Evolutionary conservation across 2,113 vertebrate species (phyloP), one percentile per base, ranked within the genome.

Genomic region (Sander vitreus): DNA sequence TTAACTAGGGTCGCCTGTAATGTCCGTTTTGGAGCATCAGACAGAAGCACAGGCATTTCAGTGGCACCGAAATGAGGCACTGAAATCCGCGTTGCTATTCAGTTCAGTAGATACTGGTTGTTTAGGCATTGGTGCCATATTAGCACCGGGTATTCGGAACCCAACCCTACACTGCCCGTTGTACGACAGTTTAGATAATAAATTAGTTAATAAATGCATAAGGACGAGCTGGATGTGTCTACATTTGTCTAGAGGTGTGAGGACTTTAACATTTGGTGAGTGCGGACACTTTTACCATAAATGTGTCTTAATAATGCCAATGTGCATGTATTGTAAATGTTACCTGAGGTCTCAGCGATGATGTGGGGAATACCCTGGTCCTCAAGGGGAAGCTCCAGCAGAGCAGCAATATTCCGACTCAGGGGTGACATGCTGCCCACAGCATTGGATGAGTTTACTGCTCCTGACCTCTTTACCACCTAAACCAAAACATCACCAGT

Each of bases 341-440:
- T 95, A 99, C 98, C 98, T 93, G 98, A 98, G 36, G 97, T 99
- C 93, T 99, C 98, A 0, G 96, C 95, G 25, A 96, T 96, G 81
- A 99, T 98, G 81, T 94, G 95, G 19, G 97, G 96, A 81, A 97
- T 95, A 51, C 96, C 96, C 70, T 93, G 94, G 45, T 99, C 97
- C 89, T 97, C 97, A 5, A 95, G 86, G 1, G 95, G 88, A 3
- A 98, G 90, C 71, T 98, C 97, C 92, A 99, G 95, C 88, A 99
- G 92, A 68, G 95, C 94, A 53, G 96, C 94, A 25, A 99, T 96
- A 82, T 97, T 99, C 86, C 94, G 96, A 86, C 96, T 96, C 76
- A 99, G 91, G 30, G 95, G 93, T 0, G 98, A 96, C 48, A 97
- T 90, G 21, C 92, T 95, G 51, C 89, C 72, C 25, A 78, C 33